These are phyloP conservation scores for Coturnix japonica DNA, from an alignment of 2,113 vertebrate genomes.

Conservation along the genomic window DNA sequence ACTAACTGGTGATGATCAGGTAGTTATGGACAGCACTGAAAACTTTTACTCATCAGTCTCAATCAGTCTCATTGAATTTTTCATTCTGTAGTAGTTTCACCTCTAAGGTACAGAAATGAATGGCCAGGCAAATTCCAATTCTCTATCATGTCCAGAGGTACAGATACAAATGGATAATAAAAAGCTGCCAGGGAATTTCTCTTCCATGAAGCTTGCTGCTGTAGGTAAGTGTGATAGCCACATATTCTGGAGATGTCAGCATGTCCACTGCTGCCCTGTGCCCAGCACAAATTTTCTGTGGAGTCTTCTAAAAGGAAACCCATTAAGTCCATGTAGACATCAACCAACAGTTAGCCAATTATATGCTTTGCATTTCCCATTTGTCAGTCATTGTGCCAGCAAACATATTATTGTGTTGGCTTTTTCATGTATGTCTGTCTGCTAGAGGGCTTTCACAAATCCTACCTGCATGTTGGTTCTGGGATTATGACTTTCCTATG, in stretches of 20 bases:
- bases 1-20: not conserved
- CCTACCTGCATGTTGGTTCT: not conserved
- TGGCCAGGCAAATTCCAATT: not conserved
- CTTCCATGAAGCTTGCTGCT: not conserved
- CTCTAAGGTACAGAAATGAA: not conserved
- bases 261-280: not conserved
- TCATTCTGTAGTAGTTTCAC: not conserved
- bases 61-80: not conserved
- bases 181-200: not conserved
- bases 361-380: not conserved
- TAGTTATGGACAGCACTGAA: not conserved
- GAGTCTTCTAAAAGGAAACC: not conserved
- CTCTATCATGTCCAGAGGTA: not conserved
- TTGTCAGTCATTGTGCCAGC: not conserved
- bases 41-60: not conserved
- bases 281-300: not conserved
- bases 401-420: not conserved
- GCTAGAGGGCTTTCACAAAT: not conserved
- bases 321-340: not conserved
- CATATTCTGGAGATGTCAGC: not conserved
- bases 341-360: not conserved
- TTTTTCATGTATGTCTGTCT: not conserved
- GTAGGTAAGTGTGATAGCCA: not conserved
- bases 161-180: not conserved
- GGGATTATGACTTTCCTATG: not conserved